These are phyloP conservation scores for Tenebrio molitor DNA, from an alignment of 1,140 invertebrate species.

Conservation along the genomic window DNA sequence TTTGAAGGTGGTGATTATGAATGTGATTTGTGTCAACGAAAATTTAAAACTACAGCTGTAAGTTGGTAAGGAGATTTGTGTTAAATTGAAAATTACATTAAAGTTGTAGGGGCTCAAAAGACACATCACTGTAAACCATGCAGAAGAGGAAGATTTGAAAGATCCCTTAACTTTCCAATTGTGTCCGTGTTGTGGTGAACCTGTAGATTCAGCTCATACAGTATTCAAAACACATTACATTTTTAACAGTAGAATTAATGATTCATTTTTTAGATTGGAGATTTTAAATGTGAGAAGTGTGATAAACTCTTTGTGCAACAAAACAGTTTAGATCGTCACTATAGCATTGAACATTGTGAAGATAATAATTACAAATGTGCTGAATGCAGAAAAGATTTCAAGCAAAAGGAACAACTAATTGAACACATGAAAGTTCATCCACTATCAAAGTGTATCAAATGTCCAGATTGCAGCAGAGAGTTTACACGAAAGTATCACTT, in stretches of 20 bases:
- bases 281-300: slow-evolving; percentile 70
- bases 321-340: slow-evolving; percentile 80
- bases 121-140: slow-evolving; percentile 61
- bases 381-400: slow-evolving; percentile 60
- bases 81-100: slow-evolving; percentile 62
- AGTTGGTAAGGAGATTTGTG: slow-evolving; percentile 53
- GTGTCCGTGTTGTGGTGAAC: slow-evolving; percentile 71
- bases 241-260: slow-evolving; percentile 26
- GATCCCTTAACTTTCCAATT: slow-evolving; percentile 64
- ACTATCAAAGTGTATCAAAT: slow-evolving; percentile 68
- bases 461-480: slow-evolving; percentile 73
- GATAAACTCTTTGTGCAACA: slow-evolving; percentile 78
- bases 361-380: slow-evolving; percentile 60
- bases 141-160: slow-evolving; percentile 52
- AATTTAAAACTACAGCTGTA: slow-evolving; percentile 62
- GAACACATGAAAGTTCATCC: slow-evolving; percentile 62
- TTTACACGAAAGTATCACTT: slow-evolving; percentile 84
- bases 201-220: slow-evolving; percentile 68
- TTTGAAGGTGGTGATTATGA: slow-evolving; percentile 31
- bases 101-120: slow-evolving; percentile 63
- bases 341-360: slow-evolving; percentile 67
- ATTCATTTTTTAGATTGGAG: slow-evolving; percentile 66
- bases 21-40: slow-evolving; percentile 61
- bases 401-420: slow-evolving; percentile 50
- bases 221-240: slow-evolving; percentile 58